Evolutionary conservation across 2,113 vertebrate genomes (phyloP), one percentile per base, ranked within the genome.

Genomic region (Trochalopteron elliotii): DNA sequence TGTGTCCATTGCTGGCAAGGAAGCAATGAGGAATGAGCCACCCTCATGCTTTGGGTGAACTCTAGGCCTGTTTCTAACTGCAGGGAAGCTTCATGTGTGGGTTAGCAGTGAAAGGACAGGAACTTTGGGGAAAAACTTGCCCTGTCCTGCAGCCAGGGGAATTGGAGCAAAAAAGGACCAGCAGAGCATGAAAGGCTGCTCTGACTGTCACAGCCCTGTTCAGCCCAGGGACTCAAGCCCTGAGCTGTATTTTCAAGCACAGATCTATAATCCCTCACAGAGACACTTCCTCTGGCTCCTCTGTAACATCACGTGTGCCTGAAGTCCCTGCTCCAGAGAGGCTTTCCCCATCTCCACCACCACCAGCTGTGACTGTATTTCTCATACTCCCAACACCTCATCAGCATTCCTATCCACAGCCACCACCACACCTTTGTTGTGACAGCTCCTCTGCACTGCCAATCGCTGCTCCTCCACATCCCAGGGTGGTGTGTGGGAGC

Each of bases 381-480:
- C 81, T 75, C 7, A 2, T 5, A 27, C 27, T 60, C 78, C 63
- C 37, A 64, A 6, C 72, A 16, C 44, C 67, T 69, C 4, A 57
- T 37, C 61, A 78, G 37, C 81, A 63, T 59, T 89, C 56, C 72
- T 33, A n/a, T 22, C 77, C 92, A 67, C 50, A 70, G 83, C 59
- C 3, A 4, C 50, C 20, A 31, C 50, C 31, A 19, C 71, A 31
- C 25, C 89, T 83, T 28, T 53, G 74, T 31, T 40, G 8, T 1
- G n/a, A 49, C 55, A 89, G 52, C 68, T 91, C 61, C 85, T 71
- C 60, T 67, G 55, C 1, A 2, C 71, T 56, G 75, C 80, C 44
- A 44, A 5, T 18, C 2, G 0, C 76, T 53, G 20, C 63, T 71
- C 55, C 74, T n/a, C 14, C 1, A 0, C 31, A 37, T 21, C 55